A percentile compares a stretch with the other conserved stretches of the same genome.
Evolutionary conservation across 2,113 vertebrate species (phyloP).

Genomic region (Pagrus major): DNA sequence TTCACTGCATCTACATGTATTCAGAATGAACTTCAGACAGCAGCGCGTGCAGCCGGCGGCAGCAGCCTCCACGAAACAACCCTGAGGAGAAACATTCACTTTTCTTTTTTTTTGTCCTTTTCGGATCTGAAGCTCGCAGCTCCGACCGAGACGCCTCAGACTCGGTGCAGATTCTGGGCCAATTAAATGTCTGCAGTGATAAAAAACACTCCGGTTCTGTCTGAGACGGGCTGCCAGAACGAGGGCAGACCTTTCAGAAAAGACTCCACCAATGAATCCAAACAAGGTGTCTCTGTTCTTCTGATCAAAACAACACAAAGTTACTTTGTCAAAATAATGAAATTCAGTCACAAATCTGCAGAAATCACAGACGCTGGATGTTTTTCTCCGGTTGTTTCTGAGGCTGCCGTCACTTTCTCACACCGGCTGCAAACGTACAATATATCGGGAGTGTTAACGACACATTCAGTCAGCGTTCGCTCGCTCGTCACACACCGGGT

Average conservation of each 20-base stretch:
- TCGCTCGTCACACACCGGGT: not conserved
- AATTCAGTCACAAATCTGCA: not conserved
- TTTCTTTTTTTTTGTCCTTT: not conserved
- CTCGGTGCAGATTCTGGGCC: not conserved
- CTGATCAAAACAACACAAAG: too few species aligned
- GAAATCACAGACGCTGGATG: not conserved
- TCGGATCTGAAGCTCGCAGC: not conserved
- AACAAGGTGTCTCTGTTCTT: not conserved
- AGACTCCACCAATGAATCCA: not conserved
- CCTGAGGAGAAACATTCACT: not conserved
- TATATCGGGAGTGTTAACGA: slow-evolving; percentile 26
- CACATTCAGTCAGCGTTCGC: slow-evolving; percentile 26
- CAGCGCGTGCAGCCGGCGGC: not conserved
- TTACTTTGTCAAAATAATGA: not conserved
- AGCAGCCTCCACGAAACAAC: not conserved
- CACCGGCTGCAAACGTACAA: not conserved
- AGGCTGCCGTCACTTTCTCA: slow-evolving; percentile 19
- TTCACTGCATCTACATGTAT: slow-evolving; percentile 37
- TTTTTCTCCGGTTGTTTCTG: not conserved
- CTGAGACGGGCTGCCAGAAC: not conserved
- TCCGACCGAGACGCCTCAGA: not conserved
- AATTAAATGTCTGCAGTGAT: not conserved
- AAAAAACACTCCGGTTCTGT: not conserved
- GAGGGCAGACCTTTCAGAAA: not conserved
- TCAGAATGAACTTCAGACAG: slow-evolving; percentile 39